Evolutionary conservation across 2,888 invertebrate species (phyloP), one percentile per base, ranked within the genome.

Genomic region (Andrena fulva): DNA sequence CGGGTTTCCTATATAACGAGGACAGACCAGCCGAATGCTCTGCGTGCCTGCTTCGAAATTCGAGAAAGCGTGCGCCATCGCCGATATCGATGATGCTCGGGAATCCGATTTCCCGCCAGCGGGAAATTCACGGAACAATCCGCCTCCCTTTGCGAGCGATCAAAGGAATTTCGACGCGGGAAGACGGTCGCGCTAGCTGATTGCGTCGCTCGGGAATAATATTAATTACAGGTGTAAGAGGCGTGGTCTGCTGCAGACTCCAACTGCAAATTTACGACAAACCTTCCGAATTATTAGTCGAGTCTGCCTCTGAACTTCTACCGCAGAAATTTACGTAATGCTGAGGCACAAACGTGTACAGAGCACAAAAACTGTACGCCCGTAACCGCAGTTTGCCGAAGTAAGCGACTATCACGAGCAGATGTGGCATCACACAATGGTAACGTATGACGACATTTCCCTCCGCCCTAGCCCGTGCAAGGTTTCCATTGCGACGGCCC

Each of bases 31-130:
- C 33, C 31, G 60, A 42, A 81, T 81, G 69, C 71, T 68, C 72
- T 16, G 54, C 69, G 60, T 60, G 33, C 66, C 54, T 7, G 69
- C 24, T 48, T 54, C 59, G 73, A 81, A 81, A 83, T 77, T 81
- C 72, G 70, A 70, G 73, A 60, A 31, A 33, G 16, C 54, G 42
- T 42, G 52, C 48, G 73, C 48, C 33, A 35, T 74, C 78, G 82
- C 64, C 52, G 74, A 66, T 54, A 56, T 24, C 56, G 56, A 56
- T 56, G 24, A 56, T 56, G 24, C 52, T 33, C 56, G 80, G 56
- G 82, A 78, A 84, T 82, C 71, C 78, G 78, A 83, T 83, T 82
- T 84, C 78, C 62, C 64, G 60, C 27, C 72, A 48, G 48, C n/a
- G 27, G 64, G 50, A 24, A 71, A 64, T 67, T 73, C 64, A 12